These are phyloP conservation scores for Dermatemys mawii DNA, from an alignment of 2,113 vertebrate genomes.

Conservation along the genomic window DNA sequence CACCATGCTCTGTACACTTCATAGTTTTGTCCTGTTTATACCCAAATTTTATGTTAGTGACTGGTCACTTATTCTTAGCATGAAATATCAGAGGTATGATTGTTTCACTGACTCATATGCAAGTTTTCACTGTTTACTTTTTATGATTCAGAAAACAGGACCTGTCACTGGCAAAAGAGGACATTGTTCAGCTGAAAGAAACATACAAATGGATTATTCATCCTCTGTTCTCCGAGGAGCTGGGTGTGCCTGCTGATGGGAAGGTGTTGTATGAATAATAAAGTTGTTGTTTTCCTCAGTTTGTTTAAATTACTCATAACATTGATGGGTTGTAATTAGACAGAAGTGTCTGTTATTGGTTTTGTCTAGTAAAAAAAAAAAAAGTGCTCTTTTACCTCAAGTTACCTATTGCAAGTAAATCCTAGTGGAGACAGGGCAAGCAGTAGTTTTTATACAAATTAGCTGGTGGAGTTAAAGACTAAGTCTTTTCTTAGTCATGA, in stretches of 20 bases:
- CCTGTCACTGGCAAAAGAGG: slow-evolving; percentile 83
- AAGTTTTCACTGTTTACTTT: slow-evolving; percentile 49
- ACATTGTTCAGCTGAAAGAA: slow-evolving; percentile 93
- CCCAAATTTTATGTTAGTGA: neutral
- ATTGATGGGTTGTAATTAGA: neutral
- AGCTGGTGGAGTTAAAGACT: neutral
- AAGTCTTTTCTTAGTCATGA: neutral
- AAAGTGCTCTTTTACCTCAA: too few species aligned
- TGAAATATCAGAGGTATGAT: neutral
- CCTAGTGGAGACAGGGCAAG: neutral
- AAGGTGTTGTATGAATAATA: slow-evolving; percentile 79
- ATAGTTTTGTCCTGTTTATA: neutral
- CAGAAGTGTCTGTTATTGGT: neutral
- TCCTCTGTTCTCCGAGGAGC: slow-evolving; percentile 85
- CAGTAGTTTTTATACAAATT: neutral
- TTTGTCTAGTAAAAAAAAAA: neutral
- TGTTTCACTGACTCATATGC: neutral
- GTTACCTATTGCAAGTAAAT: neutral
- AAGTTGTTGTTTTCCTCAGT: neutral
- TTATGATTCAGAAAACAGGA: slow-evolving; percentile 86
- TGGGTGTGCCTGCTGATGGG: slow-evolving; percentile 87
- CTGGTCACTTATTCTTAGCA: neutral
- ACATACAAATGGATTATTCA: slow-evolving; percentile 96
- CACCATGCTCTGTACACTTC: neutral
- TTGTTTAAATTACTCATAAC: neutral